phyloP scores from a whole-genome alignment of 2,888 invertebrate species.

The Odontomyia ornata region DNA sequence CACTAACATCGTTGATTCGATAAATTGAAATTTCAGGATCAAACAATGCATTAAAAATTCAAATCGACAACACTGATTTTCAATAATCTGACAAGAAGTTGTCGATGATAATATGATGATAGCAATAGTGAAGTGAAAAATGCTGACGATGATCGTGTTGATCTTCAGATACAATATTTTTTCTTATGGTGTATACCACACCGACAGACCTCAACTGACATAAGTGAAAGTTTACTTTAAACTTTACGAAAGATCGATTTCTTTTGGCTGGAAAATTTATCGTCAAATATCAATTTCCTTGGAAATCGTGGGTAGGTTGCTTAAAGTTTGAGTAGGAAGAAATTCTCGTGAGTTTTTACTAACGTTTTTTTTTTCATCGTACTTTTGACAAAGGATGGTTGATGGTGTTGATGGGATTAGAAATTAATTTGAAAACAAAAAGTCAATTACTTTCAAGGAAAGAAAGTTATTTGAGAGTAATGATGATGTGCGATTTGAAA shows the following conservation, averaged over 20 bases:
- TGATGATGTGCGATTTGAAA: too few relatives aligned
- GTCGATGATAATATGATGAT: not conserved
- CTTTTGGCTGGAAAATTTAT: not conserved
- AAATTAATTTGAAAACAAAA: too few relatives aligned
- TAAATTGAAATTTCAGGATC: too few relatives aligned
- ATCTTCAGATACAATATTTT: not conserved
- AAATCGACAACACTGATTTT: not conserved
- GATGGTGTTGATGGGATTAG: too few relatives aligned
- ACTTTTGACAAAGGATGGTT: too few relatives aligned
- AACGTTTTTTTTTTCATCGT: too few relatives aligned
- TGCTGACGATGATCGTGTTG: slow-evolving; percentile 7
- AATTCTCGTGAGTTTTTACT: too few relatives aligned
- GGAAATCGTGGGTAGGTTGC: slow-evolving; percentile 1
- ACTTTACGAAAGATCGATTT: not conserved
- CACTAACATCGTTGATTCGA: too few relatives aligned
- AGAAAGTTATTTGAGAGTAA: too few relatives aligned
- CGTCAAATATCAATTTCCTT: not conserved
- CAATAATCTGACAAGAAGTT: not conserved
- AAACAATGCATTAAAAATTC: not conserved
- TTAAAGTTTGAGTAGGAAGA: too few relatives aligned
- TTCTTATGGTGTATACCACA: not conserved
- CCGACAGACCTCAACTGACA: not conserved
- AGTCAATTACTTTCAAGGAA: too few relatives aligned
- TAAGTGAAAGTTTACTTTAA: slow-evolving; percentile 5
- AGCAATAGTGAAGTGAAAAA: not conserved